Base-by-base conservation (phyloP, 2,113 vertebrate genomes). In the Poecile atricapillus region DNA sequence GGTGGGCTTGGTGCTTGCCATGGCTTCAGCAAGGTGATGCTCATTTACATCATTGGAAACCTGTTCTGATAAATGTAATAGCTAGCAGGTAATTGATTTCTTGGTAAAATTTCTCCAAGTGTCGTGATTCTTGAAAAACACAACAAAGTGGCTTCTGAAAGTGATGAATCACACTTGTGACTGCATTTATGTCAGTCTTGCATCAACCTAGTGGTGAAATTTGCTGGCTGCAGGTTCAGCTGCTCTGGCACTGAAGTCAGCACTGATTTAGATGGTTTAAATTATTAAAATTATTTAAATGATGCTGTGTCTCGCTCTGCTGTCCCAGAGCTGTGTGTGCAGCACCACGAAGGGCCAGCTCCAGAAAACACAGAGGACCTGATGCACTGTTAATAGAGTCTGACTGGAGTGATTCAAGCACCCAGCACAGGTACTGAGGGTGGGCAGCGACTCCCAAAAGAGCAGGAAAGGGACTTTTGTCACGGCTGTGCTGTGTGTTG, bases 31-130 rank as follows among this genome's bases (percentile, higher is more conserved):
- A 23, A 55, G 50, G 67, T 75, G 63, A 30, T 0, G 25, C 58
- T 78, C 81, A 88, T 89, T 91, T 93, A 55, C 70, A 25, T 33
- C 33, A 4, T 70, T 68, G 37, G 55, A 70, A 84, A 81, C 27
- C 13, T 89, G 53, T 23, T 91, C 85, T 88, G 50, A 43, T 64
- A 64, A 71, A 69, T 78, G 50, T 50, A 83, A 91, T 55, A 65
- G 71, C 56, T 53, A 28, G 49, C n/a, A 83, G 89, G 30, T 80
- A 93, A 92, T 78, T 60, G 79, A 95, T 93, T 82, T 92, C 50
- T 70, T 76, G 50, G 65, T 80, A 64, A 91, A 95, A 80, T 53
- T 81, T 70, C n/a, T 15, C 56, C 64, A 70, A 79, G 41, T 60
- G 37, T 47, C 70, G 84, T 52, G 74, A 81, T 93, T 93, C 77